Evolutionary conservation across 1,140 invertebrate species (phyloP), one percentile per base, ranked within the genome.

Genomic region (Nephila pilipes): DNA sequence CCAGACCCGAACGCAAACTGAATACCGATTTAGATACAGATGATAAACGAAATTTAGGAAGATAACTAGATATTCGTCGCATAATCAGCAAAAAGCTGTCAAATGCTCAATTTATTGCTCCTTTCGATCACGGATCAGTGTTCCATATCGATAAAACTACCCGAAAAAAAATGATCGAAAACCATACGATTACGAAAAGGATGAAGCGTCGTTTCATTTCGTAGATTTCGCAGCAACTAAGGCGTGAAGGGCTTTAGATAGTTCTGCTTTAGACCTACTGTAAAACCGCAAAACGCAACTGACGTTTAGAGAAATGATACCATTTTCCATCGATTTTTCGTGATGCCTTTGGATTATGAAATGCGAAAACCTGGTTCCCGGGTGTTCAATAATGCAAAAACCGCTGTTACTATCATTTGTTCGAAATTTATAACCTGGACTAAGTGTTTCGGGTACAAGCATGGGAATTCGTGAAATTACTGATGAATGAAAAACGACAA

Each of bases 401-500:
- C 32, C n/a, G 88, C 60, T 75, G 60, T 75, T 69, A 75, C 87
- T 32, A 88, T 88, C 32, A 69, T 88, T 88, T 88, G 87, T 69
- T n/a, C 22, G 36, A 75, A 88, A 88, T 88, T 88, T 88, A 88
- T 88, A 88, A 60, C 55, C 54, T 25, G 16, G 69, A 16, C 18
- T 32, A 79, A 79, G 36, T 38, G 87, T 46, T 58, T 65, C 16
- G 14, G 55, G 88, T 91, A 91, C 89, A 91, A 91, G 89, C 57
- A 91, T 91, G 89, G 89, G 89, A 91, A 92, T 92, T 92, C 81
- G 90, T 65, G 90, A 92, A 92, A 36, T 90, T 80, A 90, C 65
- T 90, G 88, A 90, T 36, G 69, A 90, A 90, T 80, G 88, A 57
- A 54, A 75, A 90, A 38, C n/a, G 65, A 80, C 87, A 88, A 69